Conservation (phyloP, 2,113 vertebrate genomes). For the Opisthocomus hoazin region DNA sequence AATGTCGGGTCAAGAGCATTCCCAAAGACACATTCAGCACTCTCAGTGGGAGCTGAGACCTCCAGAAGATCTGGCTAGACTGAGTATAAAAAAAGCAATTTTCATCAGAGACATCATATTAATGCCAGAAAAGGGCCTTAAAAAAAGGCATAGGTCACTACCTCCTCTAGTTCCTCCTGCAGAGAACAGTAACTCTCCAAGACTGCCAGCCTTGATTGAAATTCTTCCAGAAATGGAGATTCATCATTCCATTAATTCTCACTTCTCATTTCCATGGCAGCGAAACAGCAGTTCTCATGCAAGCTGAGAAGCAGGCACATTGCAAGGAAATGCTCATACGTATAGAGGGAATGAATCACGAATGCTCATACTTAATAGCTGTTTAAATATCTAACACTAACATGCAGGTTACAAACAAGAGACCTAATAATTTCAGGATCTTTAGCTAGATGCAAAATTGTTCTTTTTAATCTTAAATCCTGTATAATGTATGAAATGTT, state of each 20-base stretch:
- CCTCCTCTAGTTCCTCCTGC: neutral
- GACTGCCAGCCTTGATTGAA: slow-evolving; percentile 32
- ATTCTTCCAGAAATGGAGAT: slow-evolving; percentile 5
- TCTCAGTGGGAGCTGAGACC: neutral
- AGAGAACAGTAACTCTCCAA: slow-evolving; percentile 12
- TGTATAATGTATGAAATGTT: slow-evolving; percentile 2
- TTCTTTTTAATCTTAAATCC: slow-evolving; percentile 11
- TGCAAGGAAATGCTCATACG: neutral
- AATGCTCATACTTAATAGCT: neutral
- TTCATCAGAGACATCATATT: neutral
- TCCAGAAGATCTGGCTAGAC: neutral
- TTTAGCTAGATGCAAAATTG: slow-evolving; percentile 17
- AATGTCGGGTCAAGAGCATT: neutral
- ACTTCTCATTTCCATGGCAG: slow-evolving; percentile 46
- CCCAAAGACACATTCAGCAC: neutral
- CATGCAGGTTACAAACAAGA: slow-evolving; percentile 18
- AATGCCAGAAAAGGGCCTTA: neutral
- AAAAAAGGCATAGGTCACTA: neutral
- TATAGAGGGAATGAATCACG: slow-evolving; percentile 22
- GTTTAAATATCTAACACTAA: slow-evolving; percentile 1
- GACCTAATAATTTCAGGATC: neutral
- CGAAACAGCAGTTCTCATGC: neutral
- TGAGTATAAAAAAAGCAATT: neutral
- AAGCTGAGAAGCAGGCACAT: neutral
- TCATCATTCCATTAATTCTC: slow-evolving; percentile 44